phyloP scores from a whole-genome alignment of 2,113 vertebrate genomes.

The Onychorhynchus coronatus region DNA sequence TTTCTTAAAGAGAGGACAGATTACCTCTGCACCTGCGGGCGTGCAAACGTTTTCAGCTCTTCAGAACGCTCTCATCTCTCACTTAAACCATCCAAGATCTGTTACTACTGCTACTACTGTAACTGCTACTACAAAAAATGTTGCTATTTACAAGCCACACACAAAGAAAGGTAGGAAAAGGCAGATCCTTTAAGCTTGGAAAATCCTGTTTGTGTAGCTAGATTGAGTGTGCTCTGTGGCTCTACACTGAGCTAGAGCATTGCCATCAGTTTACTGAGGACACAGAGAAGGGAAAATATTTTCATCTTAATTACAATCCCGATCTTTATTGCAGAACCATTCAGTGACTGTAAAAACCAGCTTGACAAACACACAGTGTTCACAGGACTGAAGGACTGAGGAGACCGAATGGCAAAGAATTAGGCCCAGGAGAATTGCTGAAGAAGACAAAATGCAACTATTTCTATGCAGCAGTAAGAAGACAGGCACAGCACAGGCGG shows the following conservation, averaged over 20 bases:
- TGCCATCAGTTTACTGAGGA: neutral
- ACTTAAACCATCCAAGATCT: neutral
- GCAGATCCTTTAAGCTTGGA: neutral
- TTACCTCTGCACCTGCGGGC: neutral
- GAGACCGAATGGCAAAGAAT: neutral
- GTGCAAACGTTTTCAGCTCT: neutral
- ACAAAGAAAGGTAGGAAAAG: neutral
- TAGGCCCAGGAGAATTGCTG: neutral
- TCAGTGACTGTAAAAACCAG: neutral
- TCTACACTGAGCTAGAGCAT: neutral
- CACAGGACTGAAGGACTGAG: neutral
- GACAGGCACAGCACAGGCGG: neutral
- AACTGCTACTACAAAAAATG: neutral
- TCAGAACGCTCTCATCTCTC: neutral
- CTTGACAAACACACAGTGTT: neutral
- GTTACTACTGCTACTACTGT: neutral
- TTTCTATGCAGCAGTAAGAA: neutral
- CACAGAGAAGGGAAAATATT: neutral
- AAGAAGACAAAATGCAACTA: neutral
- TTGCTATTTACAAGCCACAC: fast-evolving
- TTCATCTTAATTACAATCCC: neutral
- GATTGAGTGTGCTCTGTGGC: neutral
- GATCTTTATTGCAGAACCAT: neutral
- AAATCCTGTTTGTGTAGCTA: neutral
- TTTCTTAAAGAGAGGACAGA: neutral